These are phyloP conservation scores for Puntigrus tetrazona DNA, from an alignment of 2,113 vertebrate genomes.

Conservation along the genomic window DNA sequence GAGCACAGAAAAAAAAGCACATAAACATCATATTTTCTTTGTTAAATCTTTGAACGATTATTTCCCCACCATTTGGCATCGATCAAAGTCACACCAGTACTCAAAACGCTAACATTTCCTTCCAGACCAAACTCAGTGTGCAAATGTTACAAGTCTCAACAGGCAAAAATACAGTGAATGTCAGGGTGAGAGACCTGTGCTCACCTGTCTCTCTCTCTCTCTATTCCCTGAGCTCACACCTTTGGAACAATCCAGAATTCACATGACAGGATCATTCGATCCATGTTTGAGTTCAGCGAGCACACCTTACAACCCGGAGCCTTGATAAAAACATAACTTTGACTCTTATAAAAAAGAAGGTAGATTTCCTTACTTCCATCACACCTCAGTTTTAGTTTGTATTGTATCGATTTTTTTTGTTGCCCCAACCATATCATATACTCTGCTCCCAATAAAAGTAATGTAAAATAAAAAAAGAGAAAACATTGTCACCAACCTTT, in stretches of 20 bases:
- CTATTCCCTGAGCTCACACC: neutral
- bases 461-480: neutral
- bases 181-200: constrained; percentile 34
- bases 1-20: neutral
- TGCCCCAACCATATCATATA: neutral
- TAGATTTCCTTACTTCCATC: neutral
- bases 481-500: neutral
- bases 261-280: constrained; percentile 26
- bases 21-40: constrained; percentile 25
- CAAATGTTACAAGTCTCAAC: constrained; percentile 47
- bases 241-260: constrained; percentile 6
- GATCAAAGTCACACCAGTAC: constrained; percentile 45
- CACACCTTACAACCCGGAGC: neutral
- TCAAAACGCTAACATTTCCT: constrained; percentile 26
- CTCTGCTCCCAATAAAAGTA: neutral
- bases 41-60: neutral
- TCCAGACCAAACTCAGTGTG: constrained; percentile 39
- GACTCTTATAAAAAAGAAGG: neutral
- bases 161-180: constrained; percentile 37
- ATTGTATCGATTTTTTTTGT: neutral
- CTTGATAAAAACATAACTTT: constrained; percentile 18
- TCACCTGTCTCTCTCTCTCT: constrained; percentile 8
- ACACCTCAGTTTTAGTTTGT: neutral
- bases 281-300: constrained; percentile 14
- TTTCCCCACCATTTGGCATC: constrained; percentile 48